phyloP scores from a whole-genome alignment of 2,888 invertebrate genomes.

The Plagodis dolabraria region DNA sequence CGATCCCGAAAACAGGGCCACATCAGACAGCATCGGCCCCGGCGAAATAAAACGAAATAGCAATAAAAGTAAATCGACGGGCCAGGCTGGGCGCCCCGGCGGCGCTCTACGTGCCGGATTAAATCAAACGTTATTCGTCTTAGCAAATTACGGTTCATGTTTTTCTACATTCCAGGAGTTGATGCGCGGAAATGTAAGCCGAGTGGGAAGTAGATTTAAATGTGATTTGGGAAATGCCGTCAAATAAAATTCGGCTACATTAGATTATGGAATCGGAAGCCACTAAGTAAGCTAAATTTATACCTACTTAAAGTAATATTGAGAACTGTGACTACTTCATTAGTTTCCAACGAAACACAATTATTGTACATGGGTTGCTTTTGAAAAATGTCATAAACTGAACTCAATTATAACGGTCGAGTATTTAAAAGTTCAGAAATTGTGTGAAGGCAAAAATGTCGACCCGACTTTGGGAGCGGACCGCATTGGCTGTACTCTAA shows the following conservation, averaged over 20 bases:
- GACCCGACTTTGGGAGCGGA: conserved; percentile 17
- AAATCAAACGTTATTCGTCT: conserved; percentile 83
- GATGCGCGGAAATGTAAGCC: conserved; percentile 67
- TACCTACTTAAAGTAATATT: conserved; percentile 10
- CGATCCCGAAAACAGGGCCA: conserved; percentile 79
- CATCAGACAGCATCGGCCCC: conserved; percentile 68
- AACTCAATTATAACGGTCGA: conserved; percentile 24
- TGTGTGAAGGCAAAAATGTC: conserved; percentile 26
- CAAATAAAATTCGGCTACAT: conserved; percentile 47
- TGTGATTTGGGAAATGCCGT: conserved; percentile 59
- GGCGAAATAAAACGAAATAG: conserved; percentile 79
- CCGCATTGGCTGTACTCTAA: conserved; percentile 17
- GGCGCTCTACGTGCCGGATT: conserved; percentile 75
- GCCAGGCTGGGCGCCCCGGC: conserved; percentile 57
- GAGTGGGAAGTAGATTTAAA: conserved; percentile 62
- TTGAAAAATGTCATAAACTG: conserved; percentile 18
- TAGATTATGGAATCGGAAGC: conserved; percentile 23
- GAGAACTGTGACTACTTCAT: not conserved
- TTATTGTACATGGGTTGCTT: conserved; percentile 1
- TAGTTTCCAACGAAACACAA: not conserved
- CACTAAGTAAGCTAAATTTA: conserved; percentile 12
- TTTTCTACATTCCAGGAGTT: conserved; percentile 69
- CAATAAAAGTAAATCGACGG: conserved; percentile 82
- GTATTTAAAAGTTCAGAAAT: conserved; percentile 24
- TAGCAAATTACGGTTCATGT: conserved; percentile 80